Percentiles rank a stretch among this genome's conserved stretches.
Conservation (phyloP, 2,113 vertebrate genomes). For the Macquaria ambigua region DNA sequence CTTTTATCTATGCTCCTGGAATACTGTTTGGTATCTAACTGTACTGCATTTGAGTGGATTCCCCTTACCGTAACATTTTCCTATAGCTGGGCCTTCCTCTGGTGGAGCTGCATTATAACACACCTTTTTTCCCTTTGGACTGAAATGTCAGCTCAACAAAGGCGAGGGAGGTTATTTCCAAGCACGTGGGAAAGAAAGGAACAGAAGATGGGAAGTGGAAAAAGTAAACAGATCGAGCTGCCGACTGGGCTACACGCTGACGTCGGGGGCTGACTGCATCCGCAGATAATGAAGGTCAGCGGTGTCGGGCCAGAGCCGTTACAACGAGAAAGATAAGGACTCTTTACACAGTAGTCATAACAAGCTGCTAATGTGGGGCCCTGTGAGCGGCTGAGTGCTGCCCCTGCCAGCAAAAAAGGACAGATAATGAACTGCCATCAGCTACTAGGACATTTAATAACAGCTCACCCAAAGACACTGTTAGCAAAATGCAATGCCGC, state of each 20-base stretch:
- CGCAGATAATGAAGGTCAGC: constrained; percentile 75
- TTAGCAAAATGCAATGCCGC: background rate
- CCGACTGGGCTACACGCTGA: constrained; percentile 56
- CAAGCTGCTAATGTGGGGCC: constrained; percentile 28
- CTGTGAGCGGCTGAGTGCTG: background rate
- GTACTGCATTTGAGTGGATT: background rate
- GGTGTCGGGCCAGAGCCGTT: constrained; percentile 43
- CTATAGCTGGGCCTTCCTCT: background rate
- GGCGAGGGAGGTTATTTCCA: constrained; percentile 28
- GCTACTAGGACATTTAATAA: constrained; percentile 10
- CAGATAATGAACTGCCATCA: constrained; percentile 22
- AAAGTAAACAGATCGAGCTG: constrained; percentile 69
- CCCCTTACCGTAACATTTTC: background rate
- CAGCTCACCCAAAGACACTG: background rate
- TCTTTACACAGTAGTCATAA: constrained; percentile 65
- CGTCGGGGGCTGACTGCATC: constrained; percentile 66
- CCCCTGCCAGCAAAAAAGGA: background rate
- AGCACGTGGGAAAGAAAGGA: constrained; percentile 47
- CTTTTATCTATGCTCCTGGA: constrained; percentile 11
- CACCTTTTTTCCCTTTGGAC: background rate
- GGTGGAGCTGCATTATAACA: background rate
- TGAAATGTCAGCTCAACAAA: constrained; percentile 20
- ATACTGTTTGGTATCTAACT: background rate
- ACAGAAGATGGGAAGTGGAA: constrained; percentile 57
- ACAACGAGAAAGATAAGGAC: constrained; percentile 71